These are phyloP conservation scores for Muntiacus reevesi DNA, from an alignment of 2,113 vertebrate genomes.

Conservation along the genomic window DNA sequence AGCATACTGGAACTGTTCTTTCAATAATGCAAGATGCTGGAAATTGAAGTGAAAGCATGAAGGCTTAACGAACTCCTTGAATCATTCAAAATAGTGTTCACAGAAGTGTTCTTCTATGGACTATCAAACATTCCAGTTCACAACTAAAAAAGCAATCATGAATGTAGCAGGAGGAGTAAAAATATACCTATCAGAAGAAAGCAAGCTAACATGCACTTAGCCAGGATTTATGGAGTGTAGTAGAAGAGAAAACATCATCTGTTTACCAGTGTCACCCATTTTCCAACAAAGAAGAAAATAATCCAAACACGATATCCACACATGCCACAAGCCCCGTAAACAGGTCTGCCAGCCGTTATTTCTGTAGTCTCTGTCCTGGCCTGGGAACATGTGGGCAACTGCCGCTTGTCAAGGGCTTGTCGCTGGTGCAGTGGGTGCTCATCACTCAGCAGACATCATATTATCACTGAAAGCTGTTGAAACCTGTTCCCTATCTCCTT, in stretches of 20 bases:
- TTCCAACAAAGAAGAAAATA: not conserved
- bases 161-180: not conserved
- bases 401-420: not conserved
- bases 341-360: not conserved
- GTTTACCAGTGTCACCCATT: not conserved
- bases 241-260: not conserved
- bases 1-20: not conserved
- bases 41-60: slow-evolving; percentile 32
- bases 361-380: not conserved
- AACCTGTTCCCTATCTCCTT: not conserved
- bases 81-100: slow-evolving; percentile 48
- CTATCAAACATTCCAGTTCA: slow-evolving; percentile 5
- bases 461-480: not conserved
- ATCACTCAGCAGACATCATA: not conserved
- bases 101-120: not conserved
- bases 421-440: not conserved
- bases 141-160: slow-evolving; percentile 40
- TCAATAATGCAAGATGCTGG: slow-evolving; percentile 16
- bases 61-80: slow-evolving; percentile 26
- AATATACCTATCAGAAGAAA: not conserved
- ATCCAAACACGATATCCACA: not conserved
- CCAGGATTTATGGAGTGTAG: not conserved
- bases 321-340: not conserved
- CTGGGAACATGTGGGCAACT: not conserved
- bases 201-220: not conserved